Conservation (phyloP, 92 coral and sea anemone genomes). For the Phenganax subtilis region DNA sequence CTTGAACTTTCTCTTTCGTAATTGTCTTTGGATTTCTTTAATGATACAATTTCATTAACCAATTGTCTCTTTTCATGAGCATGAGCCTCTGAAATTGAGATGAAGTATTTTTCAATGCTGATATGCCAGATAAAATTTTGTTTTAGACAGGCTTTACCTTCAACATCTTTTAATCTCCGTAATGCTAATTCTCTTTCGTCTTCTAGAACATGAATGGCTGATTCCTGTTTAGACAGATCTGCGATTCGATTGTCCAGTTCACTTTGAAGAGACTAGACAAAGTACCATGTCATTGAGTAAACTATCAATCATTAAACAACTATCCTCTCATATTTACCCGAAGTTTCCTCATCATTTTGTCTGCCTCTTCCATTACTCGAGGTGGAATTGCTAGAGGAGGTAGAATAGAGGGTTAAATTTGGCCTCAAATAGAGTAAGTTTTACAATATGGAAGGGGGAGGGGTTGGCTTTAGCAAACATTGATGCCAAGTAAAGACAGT, state of each 20-base stretch:
- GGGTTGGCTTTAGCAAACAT: background rate
- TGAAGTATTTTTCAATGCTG: background rate
- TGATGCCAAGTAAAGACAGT: background rate
- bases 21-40: constrained; percentile 72
- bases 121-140: background rate
- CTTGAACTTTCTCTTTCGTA: constrained; percentile 77
- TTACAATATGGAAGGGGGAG: background rate
- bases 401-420: background rate
- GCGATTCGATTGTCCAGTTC: constrained; percentile 69
- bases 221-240: constrained; percentile 69
- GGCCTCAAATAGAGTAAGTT: too few relatives aligned
- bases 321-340: constrained; percentile 33
- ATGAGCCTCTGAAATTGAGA: constrained; percentile 58
- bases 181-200: constrained; percentile 86
- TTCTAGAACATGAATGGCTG: constrained; percentile 76
- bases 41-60: constrained; percentile 88
- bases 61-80: constrained; percentile 88
- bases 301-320: background rate
- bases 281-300: background rate
- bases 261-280: constrained; percentile 54
- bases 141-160: constrained; percentile 51
- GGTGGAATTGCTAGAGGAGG: constrained; percentile 69
- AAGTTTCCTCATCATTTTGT: constrained; percentile 92
- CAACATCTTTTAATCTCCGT: constrained; percentile 69
- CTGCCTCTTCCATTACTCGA: constrained; percentile 97